Evolutionary conservation across 53 echinoderm and acorn worm species (phyloP).

Genomic region (Zoroaster sp.): DNA sequence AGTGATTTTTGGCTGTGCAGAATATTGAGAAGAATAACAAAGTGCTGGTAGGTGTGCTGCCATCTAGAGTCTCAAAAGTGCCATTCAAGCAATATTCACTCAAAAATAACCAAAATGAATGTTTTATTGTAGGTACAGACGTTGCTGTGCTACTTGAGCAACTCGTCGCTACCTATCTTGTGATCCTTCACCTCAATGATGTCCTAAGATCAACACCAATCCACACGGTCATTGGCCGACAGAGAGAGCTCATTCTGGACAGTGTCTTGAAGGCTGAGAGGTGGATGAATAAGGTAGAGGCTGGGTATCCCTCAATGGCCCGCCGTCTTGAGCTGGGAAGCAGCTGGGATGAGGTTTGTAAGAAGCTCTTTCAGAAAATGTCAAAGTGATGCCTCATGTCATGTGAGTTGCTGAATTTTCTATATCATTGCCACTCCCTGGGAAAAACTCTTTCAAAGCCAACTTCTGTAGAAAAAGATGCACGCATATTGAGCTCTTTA

Average conservation of each 20-base stretch:
- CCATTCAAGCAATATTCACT: not conserved
- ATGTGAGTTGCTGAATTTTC: too few species aligned
- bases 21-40: not conserved
- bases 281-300: not conserved
- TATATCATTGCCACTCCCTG: too few species aligned
- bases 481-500: too few species aligned
- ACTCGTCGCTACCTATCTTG: slow-evolving; percentile 6
- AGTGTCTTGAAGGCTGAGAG: not conserved
- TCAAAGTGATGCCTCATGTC: too few species aligned
- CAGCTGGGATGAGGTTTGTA: slow-evolving; percentile 33
- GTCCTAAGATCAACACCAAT: not conserved
- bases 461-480: too few species aligned
- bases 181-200: not conserved
- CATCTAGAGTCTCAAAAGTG: not conserved
- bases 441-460: too few species aligned
- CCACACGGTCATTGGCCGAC: not conserved
- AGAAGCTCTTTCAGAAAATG: not conserved
- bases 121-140: not conserved
- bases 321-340: slow-evolving; percentile 14
- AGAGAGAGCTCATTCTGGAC: not conserved
- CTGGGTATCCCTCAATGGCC: slow-evolving; percentile 11
- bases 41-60: not conserved
- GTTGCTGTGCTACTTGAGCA: not conserved
- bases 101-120: not conserved
- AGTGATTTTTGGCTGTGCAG: not conserved